phyloP scores from a whole-genome alignment of 2,888 invertebrate species.

The Polyploca ridens region DNA sequence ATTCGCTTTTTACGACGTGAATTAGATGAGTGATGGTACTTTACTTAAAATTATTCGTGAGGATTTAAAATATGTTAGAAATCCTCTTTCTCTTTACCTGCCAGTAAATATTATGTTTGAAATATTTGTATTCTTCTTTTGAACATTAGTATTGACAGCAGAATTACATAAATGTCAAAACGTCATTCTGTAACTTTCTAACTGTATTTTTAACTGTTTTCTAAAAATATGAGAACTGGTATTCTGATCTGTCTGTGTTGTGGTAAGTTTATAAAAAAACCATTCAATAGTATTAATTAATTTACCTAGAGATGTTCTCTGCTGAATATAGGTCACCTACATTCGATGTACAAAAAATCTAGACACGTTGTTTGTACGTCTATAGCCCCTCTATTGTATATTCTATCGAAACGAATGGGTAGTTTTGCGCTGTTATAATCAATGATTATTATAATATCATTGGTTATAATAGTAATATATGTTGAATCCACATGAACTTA shows the following conservation, averaged over 20 bases:
- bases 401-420: not conserved
- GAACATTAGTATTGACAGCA: constrained; percentile 58
- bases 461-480: too few species aligned
- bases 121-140: constrained; percentile 66
- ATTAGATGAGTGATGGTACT: constrained; percentile 50
- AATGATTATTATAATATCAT: too few species aligned
- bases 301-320: not conserved
- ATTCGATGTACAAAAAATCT: not conserved
- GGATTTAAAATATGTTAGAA: constrained; percentile 15
- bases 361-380: too few species aligned
- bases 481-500: too few species aligned
- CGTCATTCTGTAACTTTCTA: constrained; percentile 50
- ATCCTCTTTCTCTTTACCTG: constrained; percentile 24
- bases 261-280: constrained; percentile 49
- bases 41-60: constrained; percentile 36
- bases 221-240: constrained; percentile 57
- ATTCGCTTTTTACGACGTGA: constrained; percentile 69
- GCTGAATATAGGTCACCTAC: not conserved
- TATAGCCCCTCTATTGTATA: too few species aligned
- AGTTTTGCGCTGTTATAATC: too few species aligned
- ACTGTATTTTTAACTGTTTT: constrained; percentile 43
- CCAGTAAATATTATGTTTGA: constrained; percentile 27
- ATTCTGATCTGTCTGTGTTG: constrained; percentile 53
- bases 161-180: constrained; percentile 39
- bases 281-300: not conserved